Evolutionary conservation across 2,888 invertebrate species (phyloP), one percentile per base, ranked within the genome.

Genomic region (Aporophyla nigra): DNA sequence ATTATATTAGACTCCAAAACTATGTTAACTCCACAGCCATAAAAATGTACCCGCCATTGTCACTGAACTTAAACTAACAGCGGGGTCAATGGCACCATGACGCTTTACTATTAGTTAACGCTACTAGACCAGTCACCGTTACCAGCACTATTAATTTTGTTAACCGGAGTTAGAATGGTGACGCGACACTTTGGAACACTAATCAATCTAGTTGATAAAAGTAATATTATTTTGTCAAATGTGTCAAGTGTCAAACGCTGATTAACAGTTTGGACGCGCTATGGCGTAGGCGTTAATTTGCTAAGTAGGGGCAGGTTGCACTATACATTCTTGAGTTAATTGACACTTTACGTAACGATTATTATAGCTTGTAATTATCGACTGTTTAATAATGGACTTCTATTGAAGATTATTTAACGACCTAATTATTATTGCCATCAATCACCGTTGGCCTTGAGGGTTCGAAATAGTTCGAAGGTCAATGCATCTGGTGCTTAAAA

Each of bases 121-220:
- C 76, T 72, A 63, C 76, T 72, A 63, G 33, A 33, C 78, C 27
- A 87, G 86, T 87, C 87, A 87, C 67, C 75, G 56, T 87, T 87
- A 87, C 86, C 77, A 66, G 63, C 78, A 71, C 84, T 78, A 80
- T 85, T 85, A 76, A 83, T 76, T 77, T 76, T 74, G 82, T 76
- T 73, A 80, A 77, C 77, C 59, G 71, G 51, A 81, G 76, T 71
- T 70, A 68, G 65, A 58, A 79, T n/a, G 59, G 80, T 86, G 84
- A 86, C 85, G 54, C 67, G 76, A 71, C 87, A 72, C 63, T 87
- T 84, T 72, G 59, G 46, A 59, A 76, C 76, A 67, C 78, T 74
- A 76, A 87, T 87, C 82, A 86, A 87, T 84, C 86, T 79, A 76
- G 58, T 84, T 87, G 67, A 76, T 80, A 84, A 82, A 85, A 84